Evolutionary conservation across 2,113 vertebrate genomes (phyloP).

Genomic region (Procapra przewalskii): DNA sequence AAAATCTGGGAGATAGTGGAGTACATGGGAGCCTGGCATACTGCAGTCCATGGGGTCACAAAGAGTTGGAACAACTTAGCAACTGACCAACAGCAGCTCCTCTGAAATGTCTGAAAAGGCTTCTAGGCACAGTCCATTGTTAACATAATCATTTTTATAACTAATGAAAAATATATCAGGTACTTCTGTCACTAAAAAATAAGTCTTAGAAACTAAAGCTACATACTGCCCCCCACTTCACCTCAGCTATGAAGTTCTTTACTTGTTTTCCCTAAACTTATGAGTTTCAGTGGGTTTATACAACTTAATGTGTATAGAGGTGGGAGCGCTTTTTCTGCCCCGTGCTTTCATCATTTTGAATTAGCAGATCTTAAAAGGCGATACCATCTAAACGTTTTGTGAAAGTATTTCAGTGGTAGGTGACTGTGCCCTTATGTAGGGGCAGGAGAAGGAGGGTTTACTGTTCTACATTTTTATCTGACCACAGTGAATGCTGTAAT

Average conservation of each 20-base stretch:
- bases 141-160: not conserved
- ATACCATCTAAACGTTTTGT: not conserved
- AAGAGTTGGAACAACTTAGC: not conserved
- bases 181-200: not conserved
- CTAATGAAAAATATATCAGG: not conserved
- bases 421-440: not conserved
- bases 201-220: not conserved
- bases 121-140: not conserved
- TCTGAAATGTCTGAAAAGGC: not conserved
- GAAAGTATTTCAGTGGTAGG: not conserved
- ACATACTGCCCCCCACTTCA: not conserved
- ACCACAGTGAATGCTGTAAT: not conserved
- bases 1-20: not conserved
- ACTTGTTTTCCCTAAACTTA: not conserved
- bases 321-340: not conserved
- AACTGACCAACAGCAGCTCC: not conserved
- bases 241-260: not conserved
- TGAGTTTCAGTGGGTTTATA: not conserved
- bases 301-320: not conserved
- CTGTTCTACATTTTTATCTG: not conserved
- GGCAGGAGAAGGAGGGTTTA: not conserved
- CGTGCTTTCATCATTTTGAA: not conserved
- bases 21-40: not conserved
- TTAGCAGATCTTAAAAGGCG: not conserved
- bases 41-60: not conserved